Percentiles rank a stretch among this genome's conserved stretches.
Evolutionary conservation across 1,140 invertebrate genomes (phyloP).

Genomic region (Formica exsecta): DNA sequence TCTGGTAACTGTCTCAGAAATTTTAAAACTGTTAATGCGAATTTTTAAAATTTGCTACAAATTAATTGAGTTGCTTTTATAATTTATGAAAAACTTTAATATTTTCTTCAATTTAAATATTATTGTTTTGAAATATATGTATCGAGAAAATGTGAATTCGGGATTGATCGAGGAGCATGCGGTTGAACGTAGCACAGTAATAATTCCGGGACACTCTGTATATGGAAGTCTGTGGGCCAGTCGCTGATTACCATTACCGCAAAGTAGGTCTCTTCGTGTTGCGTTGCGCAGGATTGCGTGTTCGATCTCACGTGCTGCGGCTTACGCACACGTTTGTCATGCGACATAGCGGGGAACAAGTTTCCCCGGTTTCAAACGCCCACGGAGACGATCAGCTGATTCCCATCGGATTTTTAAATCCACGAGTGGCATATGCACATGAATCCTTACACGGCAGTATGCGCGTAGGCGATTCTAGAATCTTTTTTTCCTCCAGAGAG

Average conservation of each 20-base stretch:
- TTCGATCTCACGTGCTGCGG: constrained; percentile 72
- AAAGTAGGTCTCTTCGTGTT: constrained; percentile 45
- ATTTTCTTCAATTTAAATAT: not conserved
- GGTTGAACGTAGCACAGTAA: not conserved
- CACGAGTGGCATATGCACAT: not conserved
- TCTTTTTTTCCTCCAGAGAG: not conserved
- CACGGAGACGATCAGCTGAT: constrained; percentile 68
- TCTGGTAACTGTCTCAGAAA: not conserved
- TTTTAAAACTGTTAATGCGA: not conserved
- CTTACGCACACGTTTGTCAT: constrained; percentile 68
- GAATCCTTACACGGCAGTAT: not conserved
- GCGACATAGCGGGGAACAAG: constrained; percentile 51
- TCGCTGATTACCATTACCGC: constrained; percentile 39
- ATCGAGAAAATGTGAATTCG: not conserved
- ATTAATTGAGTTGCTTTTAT: not conserved
- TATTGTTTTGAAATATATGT: not conserved
- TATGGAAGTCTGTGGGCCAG: constrained; percentile 32
- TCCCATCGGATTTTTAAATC: constrained; percentile 53
- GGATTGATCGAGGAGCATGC: constrained; percentile 18
- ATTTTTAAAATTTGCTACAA: not conserved
- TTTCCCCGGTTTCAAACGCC: constrained; percentile 42
- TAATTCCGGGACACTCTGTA: constrained; percentile 32
- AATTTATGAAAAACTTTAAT: not conserved
- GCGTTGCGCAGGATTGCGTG: constrained; percentile 56
- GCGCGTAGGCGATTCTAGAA: not conserved